Conservation (phyloP, 2,113 vertebrate genomes). For the Andinoacara biseriatus region DNA sequence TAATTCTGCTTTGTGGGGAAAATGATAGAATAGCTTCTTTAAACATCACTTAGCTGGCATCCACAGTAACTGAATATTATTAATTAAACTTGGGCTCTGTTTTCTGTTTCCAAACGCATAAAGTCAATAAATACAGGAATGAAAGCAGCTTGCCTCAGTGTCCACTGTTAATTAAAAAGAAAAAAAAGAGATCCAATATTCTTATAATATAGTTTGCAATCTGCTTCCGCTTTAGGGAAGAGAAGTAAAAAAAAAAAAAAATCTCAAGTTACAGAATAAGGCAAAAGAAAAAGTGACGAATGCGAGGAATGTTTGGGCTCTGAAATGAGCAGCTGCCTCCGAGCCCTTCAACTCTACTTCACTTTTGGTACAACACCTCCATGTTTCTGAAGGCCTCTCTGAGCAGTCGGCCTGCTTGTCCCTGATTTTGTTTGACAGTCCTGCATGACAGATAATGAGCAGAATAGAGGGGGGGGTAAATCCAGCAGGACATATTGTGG, state of each 20-base stretch:
- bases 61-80: background rate
- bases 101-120: background rate
- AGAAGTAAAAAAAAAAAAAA: fast-evolving
- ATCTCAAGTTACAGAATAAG: background rate
- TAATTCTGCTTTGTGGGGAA: background rate
- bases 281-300: background rate
- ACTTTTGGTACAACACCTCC: constrained; percentile 20
- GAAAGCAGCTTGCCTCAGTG: background rate
- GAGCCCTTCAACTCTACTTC: constrained; percentile 26
- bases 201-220: too few species aligned
- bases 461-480: constrained; percentile 34
- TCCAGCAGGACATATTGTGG: constrained; percentile 57
- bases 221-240: background rate
- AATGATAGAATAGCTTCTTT: too few species aligned
- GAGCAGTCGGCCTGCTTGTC: constrained; percentile 12
- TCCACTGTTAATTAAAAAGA: background rate
- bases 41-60: too few species aligned
- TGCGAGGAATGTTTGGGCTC: background rate
- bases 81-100: background rate
- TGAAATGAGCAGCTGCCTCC: constrained; percentile 41
- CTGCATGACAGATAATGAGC: constrained; percentile 49
- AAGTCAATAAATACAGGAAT: background rate
- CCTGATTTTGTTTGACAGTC: constrained; percentile 56
- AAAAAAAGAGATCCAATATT: too few species aligned
- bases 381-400: background rate